These are phyloP conservation scores for Plagiodera versicolora DNA, from an alignment of 2,888 invertebrate genomes.

Conservation along the genomic window DNA sequence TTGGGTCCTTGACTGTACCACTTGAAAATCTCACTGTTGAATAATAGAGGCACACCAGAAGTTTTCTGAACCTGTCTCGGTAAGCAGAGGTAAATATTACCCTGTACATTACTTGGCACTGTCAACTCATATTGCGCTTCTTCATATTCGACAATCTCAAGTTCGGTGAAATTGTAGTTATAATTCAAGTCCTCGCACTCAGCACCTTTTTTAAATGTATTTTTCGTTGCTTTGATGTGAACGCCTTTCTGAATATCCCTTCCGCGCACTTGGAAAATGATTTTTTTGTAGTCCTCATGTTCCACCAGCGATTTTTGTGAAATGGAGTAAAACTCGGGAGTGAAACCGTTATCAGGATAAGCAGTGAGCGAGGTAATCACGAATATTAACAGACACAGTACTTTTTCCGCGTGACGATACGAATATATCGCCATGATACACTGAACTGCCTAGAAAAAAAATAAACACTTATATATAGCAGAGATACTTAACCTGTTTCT, in stretches of 20 bases:
- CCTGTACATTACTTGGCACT: conserved; percentile 44
- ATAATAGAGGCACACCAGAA: conserved; percentile 53
- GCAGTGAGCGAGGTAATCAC: conserved; percentile 18
- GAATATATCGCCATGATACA: conserved; percentile 52
- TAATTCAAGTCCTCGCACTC: conserved; percentile 41
- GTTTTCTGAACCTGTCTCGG: conserved; percentile 42
- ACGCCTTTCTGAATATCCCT: conserved; percentile 45
- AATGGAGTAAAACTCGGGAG: conserved; percentile 41
- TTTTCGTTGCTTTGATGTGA: conserved; percentile 45
- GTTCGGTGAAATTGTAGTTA: conserved; percentile 43
- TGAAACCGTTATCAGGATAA: conserved; percentile 26
- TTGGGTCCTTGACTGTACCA: conserved; percentile 61
- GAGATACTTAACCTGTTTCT: conserved; percentile 12
- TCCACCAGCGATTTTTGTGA: conserved; percentile 30
- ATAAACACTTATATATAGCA: conserved; percentile 4
- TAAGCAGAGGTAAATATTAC: conserved; percentile 50
- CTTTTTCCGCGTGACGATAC: conserved; percentile 41
- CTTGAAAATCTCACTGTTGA: conserved; percentile 41
- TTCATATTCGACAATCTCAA: conserved; percentile 34
- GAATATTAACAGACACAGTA: conserved; percentile 33
- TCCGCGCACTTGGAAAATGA: conserved; percentile 50
- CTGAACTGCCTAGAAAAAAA: conserved; percentile 32
- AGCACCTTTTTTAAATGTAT: conserved; percentile 40
- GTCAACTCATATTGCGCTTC: conserved; percentile 43
- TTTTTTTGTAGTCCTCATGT: conserved; percentile 42